A percentile compares a stretch with the other conserved stretches of the same genome.
Conservation (phyloP, 2,888 invertebrate species). For the Chaetoderma sp. region DNA sequence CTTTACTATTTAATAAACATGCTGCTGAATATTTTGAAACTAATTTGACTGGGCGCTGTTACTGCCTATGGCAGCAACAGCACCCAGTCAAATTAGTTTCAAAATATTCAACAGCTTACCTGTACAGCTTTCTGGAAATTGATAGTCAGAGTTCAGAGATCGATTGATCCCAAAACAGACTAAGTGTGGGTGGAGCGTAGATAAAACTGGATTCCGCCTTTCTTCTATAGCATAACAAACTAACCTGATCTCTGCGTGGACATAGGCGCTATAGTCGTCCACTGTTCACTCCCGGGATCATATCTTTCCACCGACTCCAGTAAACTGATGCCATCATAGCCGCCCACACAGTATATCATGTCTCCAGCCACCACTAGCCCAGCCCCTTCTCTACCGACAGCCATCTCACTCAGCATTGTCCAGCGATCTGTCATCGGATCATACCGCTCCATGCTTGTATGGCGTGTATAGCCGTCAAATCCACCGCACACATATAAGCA, state of each 20-base stretch:
- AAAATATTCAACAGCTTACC: too few relatives aligned
- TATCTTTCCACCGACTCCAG: constrained; percentile 64
- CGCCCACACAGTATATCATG: constrained; percentile 66
- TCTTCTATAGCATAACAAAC: too few relatives aligned
- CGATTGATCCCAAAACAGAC: too few relatives aligned
- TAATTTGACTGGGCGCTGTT: too few relatives aligned
- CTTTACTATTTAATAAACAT: too few relatives aligned
- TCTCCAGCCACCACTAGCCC: constrained; percentile 66
- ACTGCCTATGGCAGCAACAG: too few relatives aligned
- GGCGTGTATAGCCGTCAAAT: constrained; percentile 66
- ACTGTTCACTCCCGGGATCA: constrained; percentile 56
- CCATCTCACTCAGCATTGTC: constrained; percentile 59
- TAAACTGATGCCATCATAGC: constrained; percentile 67
- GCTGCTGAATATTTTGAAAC: too few relatives aligned
- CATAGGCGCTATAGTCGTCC: constrained; percentile 65
- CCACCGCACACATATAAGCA: constrained; percentile 68
- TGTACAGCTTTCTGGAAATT: too few relatives aligned
- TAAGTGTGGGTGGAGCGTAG: too few relatives aligned
- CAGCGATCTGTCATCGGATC: constrained; percentile 63
- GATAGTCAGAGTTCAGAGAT: too few relatives aligned
- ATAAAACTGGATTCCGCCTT: too few relatives aligned
- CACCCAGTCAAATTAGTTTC: too few relatives aligned
- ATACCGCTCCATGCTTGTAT: constrained; percentile 66
- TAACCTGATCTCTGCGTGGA: constrained; percentile 63
- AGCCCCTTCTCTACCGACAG: constrained; percentile 64